Evolutionary conservation across 2,113 vertebrate genomes (phyloP).

Genomic region (Daboia siamensis): DNA sequence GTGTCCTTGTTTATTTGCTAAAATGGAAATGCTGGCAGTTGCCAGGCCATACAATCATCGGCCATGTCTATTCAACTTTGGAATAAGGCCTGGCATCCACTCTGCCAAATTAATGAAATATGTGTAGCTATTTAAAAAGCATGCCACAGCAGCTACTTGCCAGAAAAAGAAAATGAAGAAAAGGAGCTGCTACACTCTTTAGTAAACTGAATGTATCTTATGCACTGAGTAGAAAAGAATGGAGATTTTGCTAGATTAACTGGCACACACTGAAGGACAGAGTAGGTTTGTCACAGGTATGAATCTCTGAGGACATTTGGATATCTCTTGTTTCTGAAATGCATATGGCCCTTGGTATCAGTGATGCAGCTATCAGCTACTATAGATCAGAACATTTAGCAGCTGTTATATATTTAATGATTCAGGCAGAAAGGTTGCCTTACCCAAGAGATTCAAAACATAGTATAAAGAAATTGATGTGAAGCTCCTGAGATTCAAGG

Average conservation of each 20-base stretch:
- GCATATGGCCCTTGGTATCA: constrained; percentile 4
- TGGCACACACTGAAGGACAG: background rate
- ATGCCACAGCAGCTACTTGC: background rate
- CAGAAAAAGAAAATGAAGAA: background rate
- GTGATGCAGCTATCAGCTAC: background rate
- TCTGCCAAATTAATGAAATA: background rate
- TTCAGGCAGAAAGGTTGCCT: constrained; percentile 23
- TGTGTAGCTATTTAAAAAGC: background rate
- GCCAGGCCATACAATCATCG: background rate
- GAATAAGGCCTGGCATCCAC: background rate
- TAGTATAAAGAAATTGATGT: constrained; percentile 51
- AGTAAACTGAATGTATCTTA: background rate
- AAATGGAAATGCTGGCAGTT: background rate
- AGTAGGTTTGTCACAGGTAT: background rate
- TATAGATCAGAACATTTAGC: constrained; percentile 16
- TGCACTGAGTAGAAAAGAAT: background rate
- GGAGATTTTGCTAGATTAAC: background rate
- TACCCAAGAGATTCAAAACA: constrained; percentile 38
- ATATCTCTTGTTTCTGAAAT: background rate
- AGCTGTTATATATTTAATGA: constrained; percentile 49
- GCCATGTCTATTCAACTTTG: background rate
- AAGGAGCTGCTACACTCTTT: background rate
- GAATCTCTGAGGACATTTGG: background rate
- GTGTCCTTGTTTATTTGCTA: background rate
- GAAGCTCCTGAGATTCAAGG: constrained; percentile 17